phyloP scores from a whole-genome alignment of 1,140 invertebrate genomes.

The Kradibia gibbosae region DNA sequence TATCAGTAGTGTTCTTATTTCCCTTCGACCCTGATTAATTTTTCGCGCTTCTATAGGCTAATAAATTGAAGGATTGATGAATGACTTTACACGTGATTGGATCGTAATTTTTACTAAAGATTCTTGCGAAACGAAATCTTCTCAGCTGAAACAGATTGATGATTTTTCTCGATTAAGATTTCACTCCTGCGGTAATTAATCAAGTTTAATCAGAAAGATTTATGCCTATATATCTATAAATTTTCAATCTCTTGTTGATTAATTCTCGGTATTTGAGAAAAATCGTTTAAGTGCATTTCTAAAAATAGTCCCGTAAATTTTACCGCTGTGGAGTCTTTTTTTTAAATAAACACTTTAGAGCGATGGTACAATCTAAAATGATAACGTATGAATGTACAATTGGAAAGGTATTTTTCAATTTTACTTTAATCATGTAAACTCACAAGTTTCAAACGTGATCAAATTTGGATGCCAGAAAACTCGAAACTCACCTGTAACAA shows the following conservation, averaged over 20 bases:
- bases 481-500: constrained; percentile 21
- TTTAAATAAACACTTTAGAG: background rate
- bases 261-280: background rate
- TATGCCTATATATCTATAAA: background rate
- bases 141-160: background rate
- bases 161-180: background rate
- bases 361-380: background rate
- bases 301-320: background rate
- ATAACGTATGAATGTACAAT: background rate
- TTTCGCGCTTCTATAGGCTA: background rate
- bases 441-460: background rate
- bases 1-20: constrained; percentile 26
- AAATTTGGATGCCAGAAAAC: constrained; percentile 8
- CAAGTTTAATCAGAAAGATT: background rate
- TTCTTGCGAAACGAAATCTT: background rate
- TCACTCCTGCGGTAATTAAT: background rate
- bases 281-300: background rate
- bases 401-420: background rate
- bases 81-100: constrained; percentile 7
- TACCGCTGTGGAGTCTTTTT: background rate
- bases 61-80: constrained; percentile 6
- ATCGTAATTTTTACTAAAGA: constrained; percentile 5
- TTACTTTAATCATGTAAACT: background rate
- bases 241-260: background rate
- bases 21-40: constrained; percentile 30